Base-by-base conservation (phyloP, 92 coral and sea anemone species). In the Desmophyllum pertusum region DNA sequence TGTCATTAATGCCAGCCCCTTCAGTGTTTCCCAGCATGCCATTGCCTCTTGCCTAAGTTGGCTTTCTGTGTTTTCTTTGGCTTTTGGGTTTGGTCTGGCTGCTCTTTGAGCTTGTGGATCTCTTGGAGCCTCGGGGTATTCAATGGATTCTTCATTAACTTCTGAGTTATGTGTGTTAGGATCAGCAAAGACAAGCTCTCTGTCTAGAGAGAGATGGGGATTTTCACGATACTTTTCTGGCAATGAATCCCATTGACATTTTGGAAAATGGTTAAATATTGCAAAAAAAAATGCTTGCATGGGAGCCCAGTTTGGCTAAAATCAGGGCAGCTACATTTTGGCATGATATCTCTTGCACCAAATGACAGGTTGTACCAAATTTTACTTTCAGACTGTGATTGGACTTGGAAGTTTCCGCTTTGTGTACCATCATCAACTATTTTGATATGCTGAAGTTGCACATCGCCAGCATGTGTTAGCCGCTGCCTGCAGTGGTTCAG, bases 231-330 rank as follows among this genome's bases (percentile, higher is more conserved):
- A 88, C 3, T 30, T 43, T 42, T 21, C 43, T 82, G 95, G 95
- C 10, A 85, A 59, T 17, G 65, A 70, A 35, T 85, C 84, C 92
- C 92, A 91, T 6, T 78, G 73, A 90, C 85, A 88, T 30, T 33
- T 78, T 14, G 76, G 65, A 10, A 3, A 37, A 29, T 65, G 76
- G 48, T 52, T 8, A 15, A 88, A 83, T 14, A 88, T 64, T 1
- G 94, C 87, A 55, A 88, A 84, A 36, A 91, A 73, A 76, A n/a
- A n/a, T 90, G 93, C 80, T 90, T 80, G 69, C 90, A 90, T 14
- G 80, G 91, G 70, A 83, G 83, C 50, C 50, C 63, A 31, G 62
- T 81, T 11, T 43, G 63, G 39, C 75, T 14, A 81, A 86, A 87
- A 48, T 75, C 82, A 39, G 73, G 74, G 59, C 91, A 83, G 63